These are phyloP conservation scores for Pogonomyrmex barbatus DNA, from an alignment of 1,140 invertebrate species.

Conservation along the genomic window DNA sequence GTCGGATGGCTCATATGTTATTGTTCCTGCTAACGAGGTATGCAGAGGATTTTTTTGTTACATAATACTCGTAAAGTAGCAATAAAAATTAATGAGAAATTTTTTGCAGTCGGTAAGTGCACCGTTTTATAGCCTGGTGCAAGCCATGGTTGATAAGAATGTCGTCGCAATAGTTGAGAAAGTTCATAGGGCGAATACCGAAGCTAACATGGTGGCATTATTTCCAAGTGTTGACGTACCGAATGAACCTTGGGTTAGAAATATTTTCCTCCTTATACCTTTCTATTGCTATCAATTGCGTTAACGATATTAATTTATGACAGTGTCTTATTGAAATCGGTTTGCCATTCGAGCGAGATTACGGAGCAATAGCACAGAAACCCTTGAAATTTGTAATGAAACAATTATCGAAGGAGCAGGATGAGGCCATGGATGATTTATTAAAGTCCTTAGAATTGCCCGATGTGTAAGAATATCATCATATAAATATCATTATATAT, in stretches of 20 bases:
- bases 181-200: constrained; percentile 45
- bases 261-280: neutral
- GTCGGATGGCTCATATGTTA: constrained; percentile 48
- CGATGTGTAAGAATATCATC: neutral
- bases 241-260: constrained; percentile 74
- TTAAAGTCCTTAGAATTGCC: constrained; percentile 69
- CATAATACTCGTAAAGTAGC: neutral
- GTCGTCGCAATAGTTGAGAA: constrained; percentile 73
- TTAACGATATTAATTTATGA: neutral
- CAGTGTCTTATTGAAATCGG: constrained; percentile 73
- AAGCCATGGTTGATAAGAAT: constrained; percentile 69
- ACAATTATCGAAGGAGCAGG: constrained; percentile 64
- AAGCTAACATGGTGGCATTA: constrained; percentile 70
- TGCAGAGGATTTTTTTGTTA: neutral
- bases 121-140: constrained; percentile 71
- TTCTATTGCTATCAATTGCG: constrained; percentile 1
- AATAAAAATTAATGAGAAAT: constrained; percentile 4
- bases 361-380: constrained; percentile 56
- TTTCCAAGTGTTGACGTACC: constrained; percentile 69
- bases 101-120: constrained; percentile 18
- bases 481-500: neutral
- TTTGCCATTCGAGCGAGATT: constrained; percentile 71
- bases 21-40: constrained; percentile 65
- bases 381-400: constrained; percentile 65
- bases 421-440: constrained; percentile 67